Evolutionary conservation across 2,797 vertebrate species (phyloP).

Genomic region (Pteronotus mesoamericanus): DNA sequence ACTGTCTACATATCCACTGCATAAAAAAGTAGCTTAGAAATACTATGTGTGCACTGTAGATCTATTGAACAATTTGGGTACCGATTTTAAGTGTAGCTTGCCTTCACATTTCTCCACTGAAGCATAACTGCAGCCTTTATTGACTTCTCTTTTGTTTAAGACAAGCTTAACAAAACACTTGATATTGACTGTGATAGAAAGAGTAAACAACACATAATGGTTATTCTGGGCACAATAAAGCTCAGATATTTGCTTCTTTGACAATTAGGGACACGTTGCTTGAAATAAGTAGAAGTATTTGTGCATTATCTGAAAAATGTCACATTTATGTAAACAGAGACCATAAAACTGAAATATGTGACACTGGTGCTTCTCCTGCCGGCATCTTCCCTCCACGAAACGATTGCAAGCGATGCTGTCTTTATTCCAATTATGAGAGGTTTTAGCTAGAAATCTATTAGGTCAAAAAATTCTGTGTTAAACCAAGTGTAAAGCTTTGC

Average conservation of each 20-base stretch:
- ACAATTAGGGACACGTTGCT: constrained; percentile 63
- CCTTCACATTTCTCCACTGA: neutral
- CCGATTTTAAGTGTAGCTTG: constrained; percentile 67
- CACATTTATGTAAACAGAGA: constrained; percentile 57
- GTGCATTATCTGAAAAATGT: constrained; percentile 56
- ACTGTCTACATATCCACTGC: neutral
- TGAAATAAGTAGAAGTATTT: constrained; percentile 59
- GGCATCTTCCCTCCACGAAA: neutral
- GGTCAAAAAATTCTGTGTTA: constrained; percentile 18
- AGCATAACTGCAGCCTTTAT: constrained; percentile 63
- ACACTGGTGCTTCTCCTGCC: neutral
- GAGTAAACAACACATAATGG: constrained; percentile 60
- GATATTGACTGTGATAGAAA: constrained; percentile 72
- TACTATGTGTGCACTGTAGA: constrained; percentile 14
- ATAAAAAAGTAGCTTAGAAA: neutral
- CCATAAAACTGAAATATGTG: constrained; percentile 47
- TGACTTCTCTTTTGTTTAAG: constrained; percentile 72
- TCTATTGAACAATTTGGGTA: constrained; percentile 55
- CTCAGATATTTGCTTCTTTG: constrained; percentile 55
- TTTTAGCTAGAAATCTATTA: constrained; percentile 51
- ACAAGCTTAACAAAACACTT: constrained; percentile 64
- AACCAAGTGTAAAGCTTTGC: constrained; percentile 56
- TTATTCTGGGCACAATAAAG: constrained; percentile 55
- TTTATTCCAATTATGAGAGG: constrained; percentile 46
- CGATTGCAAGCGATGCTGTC: neutral